Evolutionary conservation across 2,113 vertebrate species (phyloP).

Genomic region (Centropristis striata): DNA sequence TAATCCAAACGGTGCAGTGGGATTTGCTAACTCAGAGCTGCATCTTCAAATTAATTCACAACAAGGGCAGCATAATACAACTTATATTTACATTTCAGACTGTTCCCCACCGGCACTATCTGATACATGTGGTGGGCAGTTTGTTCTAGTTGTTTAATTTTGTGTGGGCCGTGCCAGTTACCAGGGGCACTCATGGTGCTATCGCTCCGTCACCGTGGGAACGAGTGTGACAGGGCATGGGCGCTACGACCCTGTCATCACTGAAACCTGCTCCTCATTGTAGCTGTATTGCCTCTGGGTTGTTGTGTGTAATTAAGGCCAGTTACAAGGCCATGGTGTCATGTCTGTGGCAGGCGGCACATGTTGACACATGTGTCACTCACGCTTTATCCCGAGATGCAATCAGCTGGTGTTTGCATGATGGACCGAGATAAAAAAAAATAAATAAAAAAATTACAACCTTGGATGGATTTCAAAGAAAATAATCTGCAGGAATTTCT

Average conservation of each 20-base stretch:
- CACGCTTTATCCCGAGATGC: conserved; percentile 32
- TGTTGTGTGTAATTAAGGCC: conserved; percentile 59
- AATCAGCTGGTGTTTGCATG: conserved; percentile 34
- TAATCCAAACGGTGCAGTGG: no score
- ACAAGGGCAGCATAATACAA: no score
- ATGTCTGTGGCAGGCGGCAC: conserved; percentile 8
- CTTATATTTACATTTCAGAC: no score
- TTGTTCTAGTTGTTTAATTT: conserved; percentile 40
- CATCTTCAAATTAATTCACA: no score
- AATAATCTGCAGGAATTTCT: conserved; percentile 36
- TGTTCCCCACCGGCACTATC: no score
- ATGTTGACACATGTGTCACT: conserved; percentile 42
- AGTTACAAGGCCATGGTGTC: conserved; percentile 41
- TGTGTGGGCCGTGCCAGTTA: conserved; percentile 52
- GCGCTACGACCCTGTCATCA: conserved; percentile 37
- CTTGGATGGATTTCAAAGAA: conserved; percentile 34
- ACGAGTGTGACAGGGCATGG: conserved; percentile 16
- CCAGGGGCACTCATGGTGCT: conserved; percentile 7
- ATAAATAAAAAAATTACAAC: conserved; percentile 21
- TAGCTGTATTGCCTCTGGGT: conserved; percentile 37
- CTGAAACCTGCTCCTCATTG: conserved; percentile 53
- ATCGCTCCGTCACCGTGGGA: conserved; percentile 29
- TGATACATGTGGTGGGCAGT: conserved; percentile 29
- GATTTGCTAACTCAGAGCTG: no score
- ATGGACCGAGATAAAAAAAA: not conserved